Evolutionary conservation across 1,140 invertebrate species (phyloP).

Genomic region (Probaryconus sp.): DNA sequence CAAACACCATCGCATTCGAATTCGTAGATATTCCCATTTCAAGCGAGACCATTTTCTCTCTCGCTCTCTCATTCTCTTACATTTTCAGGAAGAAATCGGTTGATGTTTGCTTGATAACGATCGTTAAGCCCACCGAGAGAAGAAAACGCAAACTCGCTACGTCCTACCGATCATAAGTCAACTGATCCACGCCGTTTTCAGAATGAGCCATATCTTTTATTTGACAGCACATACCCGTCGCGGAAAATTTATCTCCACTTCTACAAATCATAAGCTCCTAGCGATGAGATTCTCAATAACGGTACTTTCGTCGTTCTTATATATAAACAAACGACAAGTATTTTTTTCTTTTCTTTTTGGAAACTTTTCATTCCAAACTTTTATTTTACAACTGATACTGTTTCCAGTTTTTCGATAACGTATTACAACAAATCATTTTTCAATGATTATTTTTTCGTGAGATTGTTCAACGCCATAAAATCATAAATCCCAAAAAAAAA

Average conservation of each 20-base stretch:
- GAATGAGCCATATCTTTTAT: conserved; percentile 54
- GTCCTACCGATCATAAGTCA: conserved; percentile 55
- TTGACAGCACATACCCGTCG: conserved; percentile 46
- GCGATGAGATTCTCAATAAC: conserved; percentile 42
- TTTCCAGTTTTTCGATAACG: too few species aligned
- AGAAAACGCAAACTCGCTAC: conserved; percentile 21
- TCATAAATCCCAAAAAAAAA: too few species aligned
- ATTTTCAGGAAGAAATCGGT: conserved; percentile 39
- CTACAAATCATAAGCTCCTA: conserved; percentile 43
- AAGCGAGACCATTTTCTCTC: conserved; percentile 42
- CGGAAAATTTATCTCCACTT: conserved; percentile 52
- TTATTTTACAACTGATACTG: too few species aligned
- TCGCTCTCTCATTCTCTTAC: conserved; percentile 26
- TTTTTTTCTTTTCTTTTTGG: not conserved
- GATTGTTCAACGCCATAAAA: too few species aligned
- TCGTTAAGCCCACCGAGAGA: conserved; percentile 44
- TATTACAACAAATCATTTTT: too few species aligned
- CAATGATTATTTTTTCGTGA: too few species aligned
- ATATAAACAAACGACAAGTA: conserved; percentile 44
- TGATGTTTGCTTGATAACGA: conserved; percentile 50
- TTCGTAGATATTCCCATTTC: conserved; percentile 37
- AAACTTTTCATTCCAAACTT: too few species aligned
- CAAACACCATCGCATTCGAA: conserved; percentile 35
- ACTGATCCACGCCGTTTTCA: conserved; percentile 41
- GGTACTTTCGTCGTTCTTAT: conserved; percentile 42